Evolutionary conservation across 2,113 vertebrate genomes (phyloP), one percentile per base, ranked within the genome.

Genomic region (Cyphomyrus plagiostoma): DNA sequence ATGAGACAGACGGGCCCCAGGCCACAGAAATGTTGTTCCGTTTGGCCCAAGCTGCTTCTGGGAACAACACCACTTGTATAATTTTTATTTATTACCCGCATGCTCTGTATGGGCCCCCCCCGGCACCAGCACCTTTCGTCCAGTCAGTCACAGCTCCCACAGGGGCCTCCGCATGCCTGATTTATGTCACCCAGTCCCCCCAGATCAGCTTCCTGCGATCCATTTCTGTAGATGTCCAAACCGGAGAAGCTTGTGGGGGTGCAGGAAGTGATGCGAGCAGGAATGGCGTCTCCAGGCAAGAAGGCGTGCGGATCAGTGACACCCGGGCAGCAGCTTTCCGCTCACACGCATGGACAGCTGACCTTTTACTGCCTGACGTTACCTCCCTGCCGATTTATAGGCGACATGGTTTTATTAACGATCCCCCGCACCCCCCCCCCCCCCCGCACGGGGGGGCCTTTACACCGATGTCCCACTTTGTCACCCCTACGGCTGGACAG

Each of bases 281-380:
- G 74, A 80, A 80, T 80, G 74, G 74, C 74, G 10, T 11, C 30
- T 80, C 74, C 74, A 6, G 17, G 74, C 15, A 30, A 19, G 74
- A 80, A 80, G 50, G 83, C 39, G 13, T 58, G 91, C 56, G 90
- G 92, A 93, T 92, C 91, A 91, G 92, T 90, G 90, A 91, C 92
- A 94, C 90, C 21, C 56, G 91, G 89, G 74, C 91, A 91, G 92
- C 92, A 93, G 93, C 95, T 94, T 94, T 93, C 92, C 92, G 93
- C 93, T 94, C 94, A 94, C 92, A 92, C 83, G 92, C 93, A 92
- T 93, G 93, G 94, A 93, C 95, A 95, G 94, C 95, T 95, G 94
- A 95, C 93, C 93, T 92, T 95, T 96, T 94, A 95, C 90, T 90
- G 91, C 89, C 88, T 92, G 92, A 95, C 95, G 95, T 95, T 95